Conservation (phyloP, 2,113 vertebrate genomes). For the Marmota monax region DNA sequence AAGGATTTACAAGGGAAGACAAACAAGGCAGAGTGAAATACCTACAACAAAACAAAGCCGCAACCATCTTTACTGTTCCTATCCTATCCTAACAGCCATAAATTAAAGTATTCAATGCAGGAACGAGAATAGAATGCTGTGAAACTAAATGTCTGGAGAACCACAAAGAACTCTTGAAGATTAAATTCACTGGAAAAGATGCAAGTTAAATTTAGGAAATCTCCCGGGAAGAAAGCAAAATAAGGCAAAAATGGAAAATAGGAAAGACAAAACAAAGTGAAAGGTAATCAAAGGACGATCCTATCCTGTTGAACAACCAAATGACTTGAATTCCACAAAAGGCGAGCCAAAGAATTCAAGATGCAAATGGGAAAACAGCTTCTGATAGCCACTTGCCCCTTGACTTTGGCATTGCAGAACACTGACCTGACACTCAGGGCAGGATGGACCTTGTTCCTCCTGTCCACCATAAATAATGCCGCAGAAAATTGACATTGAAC, state of each 20-base stretch:
- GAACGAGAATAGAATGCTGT: slow-evolving; percentile 30
- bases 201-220: slow-evolving; percentile 62
- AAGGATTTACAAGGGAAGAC: not conserved
- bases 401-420: not conserved
- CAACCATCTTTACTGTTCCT: not conserved
- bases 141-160: slow-evolving; percentile 51
- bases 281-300: not conserved
- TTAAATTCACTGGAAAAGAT: slow-evolving; percentile 68
- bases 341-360: not conserved
- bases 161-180: slow-evolving; percentile 32
- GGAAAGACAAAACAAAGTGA: not conserved
- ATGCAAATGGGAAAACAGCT: not conserved
- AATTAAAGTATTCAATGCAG: slow-evolving; percentile 14
- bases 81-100: not conserved
- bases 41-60: not conserved
- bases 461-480: not conserved
- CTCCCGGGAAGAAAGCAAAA: slow-evolving; percentile 35
- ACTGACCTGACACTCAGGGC: not conserved
- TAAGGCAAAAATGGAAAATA: slow-evolving; percentile 52
- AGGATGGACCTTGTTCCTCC: not conserved
- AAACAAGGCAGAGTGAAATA: not conserved
- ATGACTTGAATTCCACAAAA: not conserved
- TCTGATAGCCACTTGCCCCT: not conserved
- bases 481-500: not conserved
- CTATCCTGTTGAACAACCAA: not conserved